A percentile compares a stretch with the other conserved stretches of the same genome.
Evolutionary conservation across 1,140 invertebrate genomes (phyloP).

Genomic region (Ectropis grisescens): DNA sequence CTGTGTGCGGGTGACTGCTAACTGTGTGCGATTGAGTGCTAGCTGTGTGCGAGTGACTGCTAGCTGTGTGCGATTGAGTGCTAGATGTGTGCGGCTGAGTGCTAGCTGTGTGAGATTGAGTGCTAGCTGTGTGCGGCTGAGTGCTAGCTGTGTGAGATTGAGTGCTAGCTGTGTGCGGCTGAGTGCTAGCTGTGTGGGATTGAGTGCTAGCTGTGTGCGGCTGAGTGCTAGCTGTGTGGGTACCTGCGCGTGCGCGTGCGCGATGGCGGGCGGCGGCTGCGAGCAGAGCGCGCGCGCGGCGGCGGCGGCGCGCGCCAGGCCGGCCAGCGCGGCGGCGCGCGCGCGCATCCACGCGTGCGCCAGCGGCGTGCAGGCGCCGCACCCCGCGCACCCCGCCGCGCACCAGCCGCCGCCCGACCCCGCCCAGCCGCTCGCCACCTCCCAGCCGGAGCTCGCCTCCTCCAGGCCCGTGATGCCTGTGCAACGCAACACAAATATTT

Average conservation of each 20-base stretch:
- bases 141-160: too few species aligned
- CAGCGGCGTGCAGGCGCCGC: slow-evolving; percentile 64
- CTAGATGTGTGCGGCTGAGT: too few species aligned
- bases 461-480: slow-evolving; percentile 32
- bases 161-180: too few species aligned
- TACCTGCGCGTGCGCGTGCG: slow-evolving; percentile 78
- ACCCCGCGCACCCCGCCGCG: slow-evolving; percentile 47
- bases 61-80: too few species aligned
- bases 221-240: too few species aligned
- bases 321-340: slow-evolving; percentile 82
- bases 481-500: neutral
- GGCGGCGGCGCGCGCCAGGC: slow-evolving; percentile 80
- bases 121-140: too few species aligned
- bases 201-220: too few species aligned
- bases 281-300: slow-evolving; percentile 88
- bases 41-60: too few species aligned
- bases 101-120: too few species aligned
- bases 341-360: slow-evolving; percentile 83
- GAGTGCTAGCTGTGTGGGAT: too few species aligned
- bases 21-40: too few species aligned
- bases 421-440: slow-evolving; percentile 77
- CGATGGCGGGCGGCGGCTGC: slow-evolving; percentile 93
- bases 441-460: slow-evolving; percentile 64
- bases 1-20: too few species aligned
- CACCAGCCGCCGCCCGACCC: slow-evolving; percentile 77